A percentile compares a stretch with the other conserved stretches of the same genome.
phyloP scores from a whole-genome alignment of 2,113 vertebrate species.

The Carassius gibelio region DNA sequence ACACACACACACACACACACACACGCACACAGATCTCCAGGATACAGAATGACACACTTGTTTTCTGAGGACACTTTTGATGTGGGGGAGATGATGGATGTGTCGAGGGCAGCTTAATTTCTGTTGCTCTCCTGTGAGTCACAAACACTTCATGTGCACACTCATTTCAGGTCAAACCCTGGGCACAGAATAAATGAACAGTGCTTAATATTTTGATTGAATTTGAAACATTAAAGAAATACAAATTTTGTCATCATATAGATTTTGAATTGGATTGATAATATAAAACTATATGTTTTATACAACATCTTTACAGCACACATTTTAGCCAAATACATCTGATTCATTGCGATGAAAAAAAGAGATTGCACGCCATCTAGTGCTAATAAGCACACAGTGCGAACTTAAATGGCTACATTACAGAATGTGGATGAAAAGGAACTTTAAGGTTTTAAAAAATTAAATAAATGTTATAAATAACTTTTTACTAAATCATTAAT shows the following conservation, averaged over 20 bases:
- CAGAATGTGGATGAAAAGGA: not conserved
- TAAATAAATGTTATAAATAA: too few relatives aligned
- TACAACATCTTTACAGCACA: not conserved
- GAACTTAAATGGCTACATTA: not conserved
- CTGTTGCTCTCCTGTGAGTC: constrained; percentile 2
- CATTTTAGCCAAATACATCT: not conserved
- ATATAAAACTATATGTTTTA: not conserved
- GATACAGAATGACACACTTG: constrained; percentile 16
- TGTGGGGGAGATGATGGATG: constrained; percentile 22
- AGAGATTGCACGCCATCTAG: constrained; percentile 29
- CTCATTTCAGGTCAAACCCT: constrained; percentile 2
- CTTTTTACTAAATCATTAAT: too few relatives aligned
- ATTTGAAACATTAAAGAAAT: not conserved
- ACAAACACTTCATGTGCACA: constrained; percentile 7
- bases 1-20: not conserved
- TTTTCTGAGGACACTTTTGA: constrained; percentile 16
- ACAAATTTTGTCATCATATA: not conserved
- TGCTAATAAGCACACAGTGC: not conserved
- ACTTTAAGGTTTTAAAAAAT: not conserved
- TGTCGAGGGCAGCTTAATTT: constrained; percentile 21
- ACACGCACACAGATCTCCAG: not conserved
- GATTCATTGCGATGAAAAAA: not conserved
- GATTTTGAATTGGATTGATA: not conserved
- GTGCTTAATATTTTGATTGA: not conserved
- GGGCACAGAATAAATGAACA: not conserved